Conservation (phyloP, 2,113 vertebrate species). For the Eulacestoma nigropectus region DNA sequence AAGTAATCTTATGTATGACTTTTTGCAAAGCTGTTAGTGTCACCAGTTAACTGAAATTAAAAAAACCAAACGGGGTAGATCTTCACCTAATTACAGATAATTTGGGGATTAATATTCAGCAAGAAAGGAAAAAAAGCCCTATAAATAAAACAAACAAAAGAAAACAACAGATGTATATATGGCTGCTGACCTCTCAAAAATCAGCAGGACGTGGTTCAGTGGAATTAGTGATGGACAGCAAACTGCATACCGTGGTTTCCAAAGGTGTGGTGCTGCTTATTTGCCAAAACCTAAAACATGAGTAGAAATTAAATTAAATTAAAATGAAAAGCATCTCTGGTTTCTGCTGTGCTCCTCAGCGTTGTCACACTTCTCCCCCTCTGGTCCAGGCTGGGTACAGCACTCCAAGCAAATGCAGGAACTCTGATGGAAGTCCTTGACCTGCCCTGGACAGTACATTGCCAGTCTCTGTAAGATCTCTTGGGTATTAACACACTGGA, state of each 20-base stretch:
- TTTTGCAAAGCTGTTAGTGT: background rate
- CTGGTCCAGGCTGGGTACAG: background rate
- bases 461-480: background rate
- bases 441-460: rapidly evolving
- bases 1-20: background rate
- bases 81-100: background rate
- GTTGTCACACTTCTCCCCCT: background rate
- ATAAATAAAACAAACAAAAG: background rate
- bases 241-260: background rate
- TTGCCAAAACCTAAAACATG: background rate
- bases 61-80: background rate
- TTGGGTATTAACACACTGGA: too few relatives aligned
- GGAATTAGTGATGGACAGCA: background rate
- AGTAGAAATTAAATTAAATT: background rate
- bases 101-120: background rate
- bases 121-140: background rate
- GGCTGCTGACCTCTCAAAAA: background rate
- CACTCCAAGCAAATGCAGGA: background rate
- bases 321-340: background rate
- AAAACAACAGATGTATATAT: background rate
- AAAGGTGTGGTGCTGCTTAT: background rate
- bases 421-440: background rate
- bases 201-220: background rate
- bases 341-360: background rate
- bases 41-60: background rate